Evolutionary conservation across 2,888 invertebrate species (phyloP), one percentile per base, ranked within the genome.

Genomic region (Cephus pulcher): DNA sequence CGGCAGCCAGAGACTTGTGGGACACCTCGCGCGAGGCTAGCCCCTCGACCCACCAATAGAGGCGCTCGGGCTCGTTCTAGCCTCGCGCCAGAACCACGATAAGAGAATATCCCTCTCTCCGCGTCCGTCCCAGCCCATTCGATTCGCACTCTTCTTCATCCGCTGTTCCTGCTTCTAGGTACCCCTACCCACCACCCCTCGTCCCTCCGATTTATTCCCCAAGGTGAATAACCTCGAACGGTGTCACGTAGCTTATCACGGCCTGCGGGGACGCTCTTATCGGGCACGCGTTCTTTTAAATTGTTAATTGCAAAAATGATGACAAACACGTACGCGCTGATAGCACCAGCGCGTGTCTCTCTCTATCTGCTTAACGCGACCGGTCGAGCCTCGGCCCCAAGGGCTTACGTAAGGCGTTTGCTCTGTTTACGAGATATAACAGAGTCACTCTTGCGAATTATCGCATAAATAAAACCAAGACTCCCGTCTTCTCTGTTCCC

Each of bases 191-290:
- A 74, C 79, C 75, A 71, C 79, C 77, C 69, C 71, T 79, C 80
- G 77, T 70, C 81, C 79, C 15, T 23, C 23, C 23, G 23, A 74
- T 56, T 78, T 70, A 71, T 78, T 68, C 84, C 77, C 86, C 86
- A 89, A 90, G 89, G 90, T 90, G 89, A 91, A 90, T 86, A 90
- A 91, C 91, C 91, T 88, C 90, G 83, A 90, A 90, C 85, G 82
- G 87, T 90, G 91, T 89, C 91, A 71, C 86, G 85, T 81, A 79
- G 84, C 87, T 89, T 88, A 89, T 90, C 90, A 90, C 90, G 83
- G 80, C 76, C 76, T 80, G 79, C 84, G 75, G 80, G 87, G 84
- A 86, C 86, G 32, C 34, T 85, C 88, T 90, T 90, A 90, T 90
- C 90, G 82, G 84, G 77, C 82, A 74, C 76, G 77, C 82, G 80